A percentile compares a stretch with the other conserved stretches of the same genome.
phyloP scores from a whole-genome alignment of 1,140 invertebrate genomes.

The Halictus rubicundus region DNA sequence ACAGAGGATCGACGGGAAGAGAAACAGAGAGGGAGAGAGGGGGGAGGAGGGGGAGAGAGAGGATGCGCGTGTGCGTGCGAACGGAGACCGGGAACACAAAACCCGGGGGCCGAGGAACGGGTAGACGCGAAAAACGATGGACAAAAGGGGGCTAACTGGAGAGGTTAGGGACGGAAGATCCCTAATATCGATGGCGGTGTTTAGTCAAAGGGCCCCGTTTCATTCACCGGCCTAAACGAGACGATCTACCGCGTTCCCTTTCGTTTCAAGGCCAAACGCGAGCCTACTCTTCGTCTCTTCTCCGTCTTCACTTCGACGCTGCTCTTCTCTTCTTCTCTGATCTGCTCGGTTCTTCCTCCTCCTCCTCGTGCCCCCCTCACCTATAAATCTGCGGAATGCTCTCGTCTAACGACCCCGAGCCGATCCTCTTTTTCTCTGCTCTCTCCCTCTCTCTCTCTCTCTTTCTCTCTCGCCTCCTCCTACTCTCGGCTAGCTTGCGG shows the following conservation, averaged over 20 bases:
- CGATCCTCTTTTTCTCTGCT: conserved; percentile 18
- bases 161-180: conserved; percentile 38
- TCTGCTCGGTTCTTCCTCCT: no score
- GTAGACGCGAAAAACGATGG: conserved; percentile 20
- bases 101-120: neutral
- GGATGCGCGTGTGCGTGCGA: conserved; percentile 20
- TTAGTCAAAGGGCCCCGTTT: conserved; percentile 44
- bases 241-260: conserved; percentile 42
- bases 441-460: neutral
- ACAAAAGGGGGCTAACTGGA: conserved; percentile 26
- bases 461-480: neutral
- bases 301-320: no score
- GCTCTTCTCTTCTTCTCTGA: no score
- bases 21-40: neutral
- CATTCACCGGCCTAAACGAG: conserved; percentile 46
- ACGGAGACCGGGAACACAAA: conserved; percentile 23
- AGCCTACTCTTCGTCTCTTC: neutral
- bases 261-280: conserved; percentile 43
- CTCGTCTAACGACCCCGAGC: conserved; percentile 29
- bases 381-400: conserved; percentile 40
- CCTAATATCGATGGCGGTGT: conserved; percentile 47
- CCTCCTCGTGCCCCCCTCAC: conserved; percentile 3
- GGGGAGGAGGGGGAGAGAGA: neutral
- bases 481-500: neutral
- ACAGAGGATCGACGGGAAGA: neutral